Conservation (phyloP, 1,140 invertebrate genomes). For the Diorhabda elongata region DNA sequence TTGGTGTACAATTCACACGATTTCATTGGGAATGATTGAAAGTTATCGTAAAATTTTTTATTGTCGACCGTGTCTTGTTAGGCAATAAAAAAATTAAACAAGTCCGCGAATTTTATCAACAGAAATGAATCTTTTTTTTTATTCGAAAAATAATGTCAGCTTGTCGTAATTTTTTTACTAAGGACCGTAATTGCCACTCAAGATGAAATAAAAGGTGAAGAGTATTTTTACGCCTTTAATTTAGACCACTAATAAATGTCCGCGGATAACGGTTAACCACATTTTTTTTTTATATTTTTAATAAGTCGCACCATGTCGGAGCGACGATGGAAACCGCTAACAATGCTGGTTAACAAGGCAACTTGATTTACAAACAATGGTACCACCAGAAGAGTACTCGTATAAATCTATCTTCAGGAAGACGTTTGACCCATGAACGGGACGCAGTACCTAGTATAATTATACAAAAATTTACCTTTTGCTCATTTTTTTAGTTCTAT, state of each 20-base stretch:
- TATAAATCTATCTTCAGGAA: conserved; percentile 32
- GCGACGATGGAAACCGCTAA: conserved; percentile 26
- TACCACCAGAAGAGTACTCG: conserved; percentile 24
- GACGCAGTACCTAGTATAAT: conserved; percentile 27
- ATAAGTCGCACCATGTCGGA: conserved; percentile 26
- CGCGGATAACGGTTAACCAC: background rate
- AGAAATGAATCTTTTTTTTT: no score
- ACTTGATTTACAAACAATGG: conserved; percentile 35
- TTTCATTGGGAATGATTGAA: no score
- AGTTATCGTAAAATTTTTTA: no score
- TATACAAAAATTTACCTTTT: conserved; percentile 12
- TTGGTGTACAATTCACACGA: no score
- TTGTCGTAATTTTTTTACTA: no score
- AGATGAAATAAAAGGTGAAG: conserved; percentile 2
- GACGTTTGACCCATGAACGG: conserved; percentile 34
- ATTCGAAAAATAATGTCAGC: no score
- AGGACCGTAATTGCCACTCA: background rate
- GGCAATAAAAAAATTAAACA: no score
- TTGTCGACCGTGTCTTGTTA: no score
- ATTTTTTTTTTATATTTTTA: conserved; percentile 23
- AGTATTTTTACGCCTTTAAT: background rate
- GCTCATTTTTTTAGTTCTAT: no score
- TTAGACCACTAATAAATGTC: conserved; percentile 2
- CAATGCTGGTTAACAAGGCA: conserved; percentile 31
- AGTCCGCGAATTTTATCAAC: no score